Evolutionary conservation across 2,888 invertebrate genomes (phyloP), one percentile per base, ranked within the genome.

Genomic region (Junonia oenone): DNA sequence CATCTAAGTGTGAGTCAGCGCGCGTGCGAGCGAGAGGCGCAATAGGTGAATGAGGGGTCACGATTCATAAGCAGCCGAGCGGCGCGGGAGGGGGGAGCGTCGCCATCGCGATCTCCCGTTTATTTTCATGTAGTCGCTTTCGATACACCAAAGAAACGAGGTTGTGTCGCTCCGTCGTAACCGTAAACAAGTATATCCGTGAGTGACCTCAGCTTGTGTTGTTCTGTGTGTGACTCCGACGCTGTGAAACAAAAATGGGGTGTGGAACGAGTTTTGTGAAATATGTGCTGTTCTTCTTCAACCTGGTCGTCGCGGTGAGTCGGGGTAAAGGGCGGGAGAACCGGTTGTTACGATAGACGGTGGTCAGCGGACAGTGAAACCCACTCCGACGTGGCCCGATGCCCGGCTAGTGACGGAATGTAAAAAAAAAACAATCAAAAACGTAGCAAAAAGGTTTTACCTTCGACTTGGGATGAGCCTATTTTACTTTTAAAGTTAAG

Each of bases 201-300:
- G 87, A 71, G 86, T 86, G 84, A 70, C 64, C 65, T 65, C 61
- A 71, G 68, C 73, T 78, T 76, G 82, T 78, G 80, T 74, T 73
- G 81, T 81, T 71, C 11, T 81, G 69, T 83, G 76, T 81, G 83
- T 82, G 78, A 80, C 71, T 70, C 67, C 50, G 50, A 67, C 61
- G 69, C 60, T 70, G 81, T 80, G 80, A 58, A 67, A 71, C 76
- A 78, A 91, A 85, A 75, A 93, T 93, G 93, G 92, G 92, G 89
- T 94, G 93, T 83, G 94, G 94, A 78, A 93, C 94, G 87, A 93
- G 93, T 82, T 92, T 94, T 87, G 92, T 95, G 79, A 96, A 96
- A 91, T 95, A 95, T 84, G 91, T 96, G 71, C 92, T 96, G 72
- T 96, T 96, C 81, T 91, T 95, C 83, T 95, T 95, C 90, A 96